Conservation (phyloP, 1,140 invertebrate species). For the Rhynchophorus ferrugineus region DNA sequence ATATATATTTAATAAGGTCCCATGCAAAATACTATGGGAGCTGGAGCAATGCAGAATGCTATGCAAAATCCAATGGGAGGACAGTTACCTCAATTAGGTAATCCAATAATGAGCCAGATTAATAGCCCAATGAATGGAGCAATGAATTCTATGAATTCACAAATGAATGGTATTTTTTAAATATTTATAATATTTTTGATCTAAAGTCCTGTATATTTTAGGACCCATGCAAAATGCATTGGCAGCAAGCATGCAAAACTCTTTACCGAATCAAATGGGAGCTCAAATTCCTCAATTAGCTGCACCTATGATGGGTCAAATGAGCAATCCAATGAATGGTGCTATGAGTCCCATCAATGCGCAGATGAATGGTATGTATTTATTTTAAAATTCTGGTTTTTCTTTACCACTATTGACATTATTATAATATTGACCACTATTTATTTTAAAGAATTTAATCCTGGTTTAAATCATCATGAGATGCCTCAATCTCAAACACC, state of each 20-base stretch:
- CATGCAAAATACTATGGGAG: constrained; percentile 45
- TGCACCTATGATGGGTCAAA: constrained; percentile 33
- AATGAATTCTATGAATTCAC: constrained; percentile 40
- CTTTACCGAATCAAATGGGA: constrained; percentile 41
- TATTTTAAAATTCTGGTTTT: no score
- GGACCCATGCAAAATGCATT: constrained; percentile 44
- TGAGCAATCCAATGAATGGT: constrained; percentile 44
- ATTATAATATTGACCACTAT: no score
- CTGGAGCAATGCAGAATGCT: constrained; percentile 43
- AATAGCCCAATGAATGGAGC: constrained; percentile 46
- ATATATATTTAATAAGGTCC: constrained; percentile 26
- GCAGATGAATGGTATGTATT: constrained; percentile 14
- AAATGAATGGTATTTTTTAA: constrained; percentile 19
- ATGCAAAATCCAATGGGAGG: constrained; percentile 40
- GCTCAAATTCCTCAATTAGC: constrained; percentile 28
- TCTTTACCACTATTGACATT: constrained; percentile 25
- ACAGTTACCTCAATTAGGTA: constrained; percentile 33
- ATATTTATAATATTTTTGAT: background rate
- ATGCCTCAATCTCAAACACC: constrained; percentile 40
- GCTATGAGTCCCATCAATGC: constrained; percentile 42
- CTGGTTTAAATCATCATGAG: constrained; percentile 33
- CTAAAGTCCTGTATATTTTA: constrained; percentile 42
- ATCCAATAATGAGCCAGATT: constrained; percentile 33
- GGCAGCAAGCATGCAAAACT: constrained; percentile 44
- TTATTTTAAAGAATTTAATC: constrained; percentile 37